Conservation (phyloP, 2,888 invertebrate species). For the Torymus aiolomorphi region DNA sequence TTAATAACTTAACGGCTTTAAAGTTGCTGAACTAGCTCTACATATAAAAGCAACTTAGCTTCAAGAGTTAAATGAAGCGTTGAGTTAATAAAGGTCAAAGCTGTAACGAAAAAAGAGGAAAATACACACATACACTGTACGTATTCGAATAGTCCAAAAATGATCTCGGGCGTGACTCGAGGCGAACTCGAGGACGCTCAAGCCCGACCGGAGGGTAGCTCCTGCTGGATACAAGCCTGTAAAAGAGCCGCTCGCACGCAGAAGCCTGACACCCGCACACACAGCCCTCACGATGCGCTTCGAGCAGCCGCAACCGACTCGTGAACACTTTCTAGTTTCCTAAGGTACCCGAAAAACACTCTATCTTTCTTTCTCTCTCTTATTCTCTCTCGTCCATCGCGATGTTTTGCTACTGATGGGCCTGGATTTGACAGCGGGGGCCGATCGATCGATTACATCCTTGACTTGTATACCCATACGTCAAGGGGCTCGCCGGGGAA, state of each 20-base stretch:
- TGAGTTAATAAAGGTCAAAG: too few species aligned
- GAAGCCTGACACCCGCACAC: slow-evolving; percentile 37
- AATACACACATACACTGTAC: too few species aligned
- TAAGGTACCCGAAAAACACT: slow-evolving; percentile 65
- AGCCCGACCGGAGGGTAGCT: slow-evolving; percentile 30
- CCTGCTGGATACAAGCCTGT: slow-evolving; percentile 14
- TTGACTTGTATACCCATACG: slow-evolving; percentile 2
- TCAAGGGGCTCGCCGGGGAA: neutral
- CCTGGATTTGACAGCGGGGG: slow-evolving; percentile 14
- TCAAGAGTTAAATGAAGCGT: too few species aligned
- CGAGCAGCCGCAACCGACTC: slow-evolving; percentile 71
- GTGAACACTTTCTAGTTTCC: slow-evolving; percentile 72
- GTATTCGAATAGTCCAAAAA: slow-evolving; percentile 38
- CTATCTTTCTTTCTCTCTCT: neutral
- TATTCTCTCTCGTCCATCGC: neutral
- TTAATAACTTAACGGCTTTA: neutral
- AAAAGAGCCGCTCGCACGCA: slow-evolving; percentile 3
- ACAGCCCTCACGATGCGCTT: slow-evolving; percentile 62
- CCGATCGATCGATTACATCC: slow-evolving; percentile 25
- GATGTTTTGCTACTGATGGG: neutral
- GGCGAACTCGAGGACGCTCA: slow-evolving; percentile 41
- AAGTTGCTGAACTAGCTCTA: too few species aligned
- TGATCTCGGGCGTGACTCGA: slow-evolving; percentile 34
- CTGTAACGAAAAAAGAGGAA: too few species aligned
- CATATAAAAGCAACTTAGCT: too few species aligned